These are phyloP conservation scores for Agapornis canus DNA, from an alignment of 2,797 vertebrate species.

Conservation along the genomic window DNA sequence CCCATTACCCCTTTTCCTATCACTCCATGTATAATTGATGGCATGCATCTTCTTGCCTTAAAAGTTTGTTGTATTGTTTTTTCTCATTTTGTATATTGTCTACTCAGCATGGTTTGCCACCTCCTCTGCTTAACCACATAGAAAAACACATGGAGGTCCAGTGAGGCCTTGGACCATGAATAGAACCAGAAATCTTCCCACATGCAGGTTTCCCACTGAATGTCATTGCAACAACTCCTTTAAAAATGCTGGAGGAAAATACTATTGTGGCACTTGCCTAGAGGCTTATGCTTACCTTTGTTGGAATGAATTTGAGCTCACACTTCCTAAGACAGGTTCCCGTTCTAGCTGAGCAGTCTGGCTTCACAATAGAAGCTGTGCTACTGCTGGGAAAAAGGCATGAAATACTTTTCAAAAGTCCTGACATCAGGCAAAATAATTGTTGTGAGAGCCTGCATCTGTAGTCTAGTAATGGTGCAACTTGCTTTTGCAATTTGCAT, in stretches of 20 bases:
- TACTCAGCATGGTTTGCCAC: not conserved
- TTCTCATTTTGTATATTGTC: not conserved
- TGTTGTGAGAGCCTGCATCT: not conserved
- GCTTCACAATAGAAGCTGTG: not conserved
- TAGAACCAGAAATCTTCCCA: not conserved
- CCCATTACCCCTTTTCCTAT: not conserved
- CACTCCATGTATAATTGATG: not conserved
- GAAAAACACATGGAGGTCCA: not conserved
- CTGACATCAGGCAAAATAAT: not conserved
- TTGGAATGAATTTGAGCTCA: not conserved
- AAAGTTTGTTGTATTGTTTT: not conserved
- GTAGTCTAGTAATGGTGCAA: not conserved
- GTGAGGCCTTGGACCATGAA: not conserved
- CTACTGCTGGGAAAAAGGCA: not conserved
- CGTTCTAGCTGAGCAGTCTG: not conserved
- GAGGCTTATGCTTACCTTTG: not conserved
- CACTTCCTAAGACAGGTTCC: not conserved
- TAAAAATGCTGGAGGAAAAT: not conserved
- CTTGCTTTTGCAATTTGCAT: not conserved
- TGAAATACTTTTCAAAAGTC: not conserved
- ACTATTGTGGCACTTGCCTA: not conserved
- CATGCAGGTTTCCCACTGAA: not conserved
- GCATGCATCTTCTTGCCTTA: not conserved
- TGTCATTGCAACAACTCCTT: not conserved
- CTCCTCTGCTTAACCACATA: fast-evolving